Percentiles rank a stretch among this genome's conserved stretches.
phyloP scores from a whole-genome alignment of 2,797 vertebrate genomes.

The Takifugu ocellatus region DNA sequence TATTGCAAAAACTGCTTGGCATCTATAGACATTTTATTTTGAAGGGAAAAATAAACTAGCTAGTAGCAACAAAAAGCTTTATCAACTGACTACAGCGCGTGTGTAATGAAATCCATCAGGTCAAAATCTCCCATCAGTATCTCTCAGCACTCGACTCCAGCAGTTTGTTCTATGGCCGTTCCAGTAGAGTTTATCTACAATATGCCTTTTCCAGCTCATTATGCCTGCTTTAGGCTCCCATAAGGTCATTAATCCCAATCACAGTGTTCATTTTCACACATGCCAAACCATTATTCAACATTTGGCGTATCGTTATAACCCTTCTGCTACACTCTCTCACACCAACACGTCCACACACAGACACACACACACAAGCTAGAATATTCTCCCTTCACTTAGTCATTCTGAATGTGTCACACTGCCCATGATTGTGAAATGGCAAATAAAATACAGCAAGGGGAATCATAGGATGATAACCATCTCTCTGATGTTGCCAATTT shows the following conservation, averaged over 20 bases:
- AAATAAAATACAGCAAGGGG: constrained; percentile 38
- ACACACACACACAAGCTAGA: constrained; percentile 18
- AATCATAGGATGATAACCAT: constrained; percentile 52
- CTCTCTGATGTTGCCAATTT: constrained; percentile 45
- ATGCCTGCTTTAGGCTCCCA: constrained; percentile 69
- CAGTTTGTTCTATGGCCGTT: constrained; percentile 70
- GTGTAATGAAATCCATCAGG: constrained; percentile 57
- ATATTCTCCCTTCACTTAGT: constrained; percentile 42
- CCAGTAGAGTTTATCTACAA: constrained; percentile 65
- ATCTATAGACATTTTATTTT: constrained; percentile 8
- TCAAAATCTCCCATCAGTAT: constrained; percentile 54
- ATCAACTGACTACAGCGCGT: constrained; percentile 29
- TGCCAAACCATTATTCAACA: constrained; percentile 69
- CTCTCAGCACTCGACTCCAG: constrained; percentile 50
- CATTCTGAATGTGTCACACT: constrained; percentile 56
- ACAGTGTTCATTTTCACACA: constrained; percentile 72
- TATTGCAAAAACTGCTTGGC: too few species aligned
- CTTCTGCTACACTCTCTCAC: constrained; percentile 35
- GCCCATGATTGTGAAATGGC: constrained; percentile 43
- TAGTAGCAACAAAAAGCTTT: constrained; percentile 34
- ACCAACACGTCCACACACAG: background rate
- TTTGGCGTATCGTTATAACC: constrained; percentile 66
- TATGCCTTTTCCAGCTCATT: constrained; percentile 75
- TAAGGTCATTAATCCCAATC: constrained; percentile 77
- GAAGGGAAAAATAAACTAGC: constrained; percentile 10